Evolutionary conservation across 1,140 invertebrate genomes (phyloP).

Genomic region (Drosophila sproati): DNA sequence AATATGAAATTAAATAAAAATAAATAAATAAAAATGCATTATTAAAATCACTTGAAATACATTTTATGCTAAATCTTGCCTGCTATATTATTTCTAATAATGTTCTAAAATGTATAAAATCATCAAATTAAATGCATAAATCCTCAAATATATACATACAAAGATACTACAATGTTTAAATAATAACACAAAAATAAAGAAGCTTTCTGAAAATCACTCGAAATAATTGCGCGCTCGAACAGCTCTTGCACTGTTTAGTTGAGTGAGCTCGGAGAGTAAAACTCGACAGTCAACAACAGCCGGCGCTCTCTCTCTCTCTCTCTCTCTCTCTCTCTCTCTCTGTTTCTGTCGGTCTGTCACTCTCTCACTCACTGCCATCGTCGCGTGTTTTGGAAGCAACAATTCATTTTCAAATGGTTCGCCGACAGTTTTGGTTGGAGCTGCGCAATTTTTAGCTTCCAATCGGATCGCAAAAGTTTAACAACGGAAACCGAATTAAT

Average conservation of each 20-base stretch:
- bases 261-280: conserved; percentile 20
- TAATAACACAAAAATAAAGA: too few relatives aligned
- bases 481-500: conserved; percentile 44
- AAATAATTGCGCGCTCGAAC: neutral
- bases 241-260: neutral
- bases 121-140: too few relatives aligned
- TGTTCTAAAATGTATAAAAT: too few relatives aligned
- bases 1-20: neutral
- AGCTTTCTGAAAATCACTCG: too few relatives aligned
- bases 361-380: conserved; percentile 4
- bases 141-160: too few relatives aligned
- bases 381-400: conserved; percentile 74
- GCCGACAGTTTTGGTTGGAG: conserved; percentile 36
- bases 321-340: neutral
- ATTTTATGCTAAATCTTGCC: neutral
- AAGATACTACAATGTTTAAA: too few relatives aligned
- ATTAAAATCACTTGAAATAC: too few relatives aligned
- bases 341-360: neutral
- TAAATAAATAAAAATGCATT: neutral
- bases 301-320: conserved; percentile 18
- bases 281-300: conserved; percentile 27
- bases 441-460: conserved; percentile 25
- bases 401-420: conserved; percentile 66
- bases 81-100: too few relatives aligned
- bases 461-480: conserved; percentile 28